Evolutionary conservation across 2,888 invertebrate species (phyloP), one percentile per base, ranked within the genome.

Genomic region (Torymus auratus): DNA sequence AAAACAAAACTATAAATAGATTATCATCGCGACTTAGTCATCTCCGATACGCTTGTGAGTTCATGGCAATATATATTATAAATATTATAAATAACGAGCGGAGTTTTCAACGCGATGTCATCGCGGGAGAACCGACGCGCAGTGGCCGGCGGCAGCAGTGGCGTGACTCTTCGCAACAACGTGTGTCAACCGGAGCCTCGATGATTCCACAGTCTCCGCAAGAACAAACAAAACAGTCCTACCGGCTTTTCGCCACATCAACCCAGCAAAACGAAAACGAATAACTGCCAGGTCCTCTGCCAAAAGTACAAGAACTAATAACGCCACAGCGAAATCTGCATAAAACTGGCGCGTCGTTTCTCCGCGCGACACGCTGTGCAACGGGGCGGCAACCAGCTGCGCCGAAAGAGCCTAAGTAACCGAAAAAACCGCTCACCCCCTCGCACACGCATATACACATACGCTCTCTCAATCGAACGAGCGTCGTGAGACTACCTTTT

Each of bases 1-100:
- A 71, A 62, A 28, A 74, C 11, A 11, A 15, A 76, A 69, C 76
- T 85, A 84, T 83, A 84, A 86, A 83, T 85, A 86, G 85, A 84
- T 41, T 41, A 85, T 85, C 85, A 86, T 87, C 84, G 85, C 85
- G 84, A 80, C 68, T 80, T 72, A 72, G 76, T 76, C 72, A 76
- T 76, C 68, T 77, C 17, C 72, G 72, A 77, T 80, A 80, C 76
- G 80, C 72, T 80, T 80, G 76, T 50, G 76, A 80, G 68, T 77
- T 80, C 62, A 77, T 61, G 68, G 71, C 67, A 78, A 78, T 78
- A 71, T 41, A 65, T 75, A 62, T 13, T 73, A 72, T 55, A 56
- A n/a, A 65, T 71, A 71, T 65, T 65, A 56, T 72, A 53, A 67
- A 53, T 50, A 60, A 70, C 7, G 17, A 14, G 61, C 41, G 41